Percentiles rank a stretch among this genome's conserved stretches.
phyloP scores from a whole-genome alignment of 64 coral and sea anemone genomes.

The Orbicella faveolata region DNA sequence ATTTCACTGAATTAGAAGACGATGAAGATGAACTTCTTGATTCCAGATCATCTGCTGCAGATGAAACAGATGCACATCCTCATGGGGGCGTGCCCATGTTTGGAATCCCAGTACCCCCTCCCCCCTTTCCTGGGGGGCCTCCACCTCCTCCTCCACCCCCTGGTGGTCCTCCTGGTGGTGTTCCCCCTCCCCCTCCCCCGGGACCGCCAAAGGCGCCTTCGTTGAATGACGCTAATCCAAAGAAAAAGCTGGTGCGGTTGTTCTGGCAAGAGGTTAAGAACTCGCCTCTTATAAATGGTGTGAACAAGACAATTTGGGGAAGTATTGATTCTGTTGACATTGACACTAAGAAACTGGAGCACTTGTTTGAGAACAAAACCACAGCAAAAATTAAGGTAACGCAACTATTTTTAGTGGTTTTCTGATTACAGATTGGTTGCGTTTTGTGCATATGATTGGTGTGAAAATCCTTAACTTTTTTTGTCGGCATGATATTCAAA shows the following conservation, averaged over 20 bases:
- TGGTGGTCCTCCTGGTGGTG: conserved; percentile 42
- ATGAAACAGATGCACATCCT: conserved; percentile 74
- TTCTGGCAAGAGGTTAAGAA: conserved; percentile 99
- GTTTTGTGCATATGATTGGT: too few species aligned
- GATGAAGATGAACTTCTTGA: conserved; percentile 89
- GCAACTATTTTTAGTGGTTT: neutral
- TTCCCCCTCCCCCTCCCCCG: conserved; percentile 66
- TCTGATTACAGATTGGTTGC: too few species aligned
- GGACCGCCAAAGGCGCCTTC: conserved; percentile 54
- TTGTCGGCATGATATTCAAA: too few species aligned
- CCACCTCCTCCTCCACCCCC: conserved; percentile 76
- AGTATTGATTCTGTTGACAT: conserved; percentile 95
- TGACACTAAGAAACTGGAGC: conserved; percentile 97
- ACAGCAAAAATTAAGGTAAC: conserved; percentile 87
- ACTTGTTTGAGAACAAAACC: conserved; percentile 98
- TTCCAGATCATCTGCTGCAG: conserved; percentile 31
- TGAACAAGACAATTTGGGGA: conserved; percentile 99
- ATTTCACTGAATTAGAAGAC: conserved; percentile 92
- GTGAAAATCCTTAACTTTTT: too few species aligned
- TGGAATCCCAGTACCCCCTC: conserved; percentile 62
- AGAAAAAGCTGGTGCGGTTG: conserved; percentile 96
- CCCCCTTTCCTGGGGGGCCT: conserved; percentile 42
- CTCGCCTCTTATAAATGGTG: conserved; percentile 96
- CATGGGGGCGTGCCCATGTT: conserved; percentile 46
- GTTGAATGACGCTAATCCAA: conserved; percentile 45